Evolutionary conservation across 2,888 invertebrate genomes (phyloP).

Genomic region (Phalera bucephala): DNA sequence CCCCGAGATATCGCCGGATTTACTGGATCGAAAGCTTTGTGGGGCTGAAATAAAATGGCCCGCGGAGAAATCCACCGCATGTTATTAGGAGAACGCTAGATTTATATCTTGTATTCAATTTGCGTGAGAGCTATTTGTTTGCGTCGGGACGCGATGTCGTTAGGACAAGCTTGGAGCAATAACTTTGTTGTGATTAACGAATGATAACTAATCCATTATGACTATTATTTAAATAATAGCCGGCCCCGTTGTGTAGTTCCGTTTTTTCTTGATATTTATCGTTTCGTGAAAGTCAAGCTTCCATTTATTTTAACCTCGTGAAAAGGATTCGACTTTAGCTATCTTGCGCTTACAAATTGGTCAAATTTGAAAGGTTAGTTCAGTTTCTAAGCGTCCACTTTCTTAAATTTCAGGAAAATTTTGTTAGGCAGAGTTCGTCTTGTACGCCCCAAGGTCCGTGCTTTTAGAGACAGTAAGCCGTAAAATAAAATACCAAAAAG

Average conservation of each 20-base stretch:
- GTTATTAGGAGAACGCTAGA: slow-evolving; percentile 73
- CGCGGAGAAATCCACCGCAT: slow-evolving; percentile 75
- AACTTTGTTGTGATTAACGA: slow-evolving; percentile 48
- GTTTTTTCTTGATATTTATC: slow-evolving; percentile 2
- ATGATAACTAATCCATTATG: slow-evolving; percentile 36
- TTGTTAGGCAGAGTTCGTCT: too few relatives aligned
- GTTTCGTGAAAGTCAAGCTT: background rate
- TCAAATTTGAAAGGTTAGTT: background rate
- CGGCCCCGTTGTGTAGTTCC: slow-evolving; percentile 11
- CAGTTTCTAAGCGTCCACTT: background rate
- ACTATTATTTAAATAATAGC: slow-evolving; percentile 23
- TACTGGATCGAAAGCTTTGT: slow-evolving; percentile 76
- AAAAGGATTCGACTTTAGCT: slow-evolving; percentile 1
- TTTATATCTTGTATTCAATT: slow-evolving; percentile 80
- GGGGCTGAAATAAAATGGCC: slow-evolving; percentile 74
- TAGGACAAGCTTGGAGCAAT: slow-evolving; percentile 43
- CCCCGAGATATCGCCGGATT: slow-evolving; percentile 74
- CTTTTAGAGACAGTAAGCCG: too few relatives aligned
- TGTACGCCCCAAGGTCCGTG: too few relatives aligned
- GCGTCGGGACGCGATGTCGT: slow-evolving; percentile 42
- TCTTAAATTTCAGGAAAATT: too few relatives aligned
- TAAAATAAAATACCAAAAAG: too few relatives aligned
- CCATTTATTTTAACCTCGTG: background rate
- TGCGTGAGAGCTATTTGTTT: slow-evolving; percentile 72
- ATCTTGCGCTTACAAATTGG: background rate